Percentiles rank a stretch among this genome's conserved stretches.
Conservation (phyloP, 92 coral and sea anemone genomes). For the Epizoanthus fatuus region DNA sequence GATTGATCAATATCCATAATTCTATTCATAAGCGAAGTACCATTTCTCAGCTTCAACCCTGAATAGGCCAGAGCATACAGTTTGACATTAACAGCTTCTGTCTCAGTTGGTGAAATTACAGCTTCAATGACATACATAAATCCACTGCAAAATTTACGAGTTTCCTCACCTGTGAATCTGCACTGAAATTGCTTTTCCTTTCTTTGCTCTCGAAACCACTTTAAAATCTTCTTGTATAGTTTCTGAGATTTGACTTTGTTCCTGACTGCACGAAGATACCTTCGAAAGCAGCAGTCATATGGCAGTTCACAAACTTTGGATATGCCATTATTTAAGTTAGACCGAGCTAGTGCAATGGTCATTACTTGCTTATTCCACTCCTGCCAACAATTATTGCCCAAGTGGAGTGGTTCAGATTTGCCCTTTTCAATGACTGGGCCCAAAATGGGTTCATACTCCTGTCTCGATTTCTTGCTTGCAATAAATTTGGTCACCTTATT, state of each 20-base stretch:
- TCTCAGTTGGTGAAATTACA: slow-evolving; percentile 66
- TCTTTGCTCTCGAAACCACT: slow-evolving; percentile 73
- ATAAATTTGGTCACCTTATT: slow-evolving; percentile 73
- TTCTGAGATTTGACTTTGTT: slow-evolving; percentile 76
- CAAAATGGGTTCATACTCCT: slow-evolving; percentile 78
- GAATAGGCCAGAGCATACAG: slow-evolving; percentile 62
- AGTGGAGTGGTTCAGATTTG: slow-evolving; percentile 66
- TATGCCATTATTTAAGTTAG: no score
- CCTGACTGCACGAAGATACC: slow-evolving; percentile 83
- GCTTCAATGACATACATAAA: slow-evolving; percentile 74
- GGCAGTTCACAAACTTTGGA: slow-evolving; percentile 71
- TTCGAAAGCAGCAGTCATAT: slow-evolving; percentile 81
- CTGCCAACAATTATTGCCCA: no score
- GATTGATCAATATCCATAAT: slow-evolving; percentile 68
- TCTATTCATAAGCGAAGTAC: slow-evolving; percentile 71
- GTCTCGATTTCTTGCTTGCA: slow-evolving; percentile 69
- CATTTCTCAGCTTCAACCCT: slow-evolving; percentile 70
- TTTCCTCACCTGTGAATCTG: slow-evolving; percentile 84
- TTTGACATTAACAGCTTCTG: slow-evolving; percentile 51
- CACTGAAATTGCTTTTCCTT: slow-evolving; percentile 63
- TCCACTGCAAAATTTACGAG: slow-evolving; percentile 71
- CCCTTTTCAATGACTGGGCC: slow-evolving; percentile 75
- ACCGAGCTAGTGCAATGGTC: no score
- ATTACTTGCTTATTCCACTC: no score
- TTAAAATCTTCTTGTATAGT: slow-evolving; percentile 71